A percentile compares a stretch with the other conserved stretches of the same genome.
Evolutionary conservation across 2,113 vertebrate genomes (phyloP).

Genomic region (Indicator indicator): DNA sequence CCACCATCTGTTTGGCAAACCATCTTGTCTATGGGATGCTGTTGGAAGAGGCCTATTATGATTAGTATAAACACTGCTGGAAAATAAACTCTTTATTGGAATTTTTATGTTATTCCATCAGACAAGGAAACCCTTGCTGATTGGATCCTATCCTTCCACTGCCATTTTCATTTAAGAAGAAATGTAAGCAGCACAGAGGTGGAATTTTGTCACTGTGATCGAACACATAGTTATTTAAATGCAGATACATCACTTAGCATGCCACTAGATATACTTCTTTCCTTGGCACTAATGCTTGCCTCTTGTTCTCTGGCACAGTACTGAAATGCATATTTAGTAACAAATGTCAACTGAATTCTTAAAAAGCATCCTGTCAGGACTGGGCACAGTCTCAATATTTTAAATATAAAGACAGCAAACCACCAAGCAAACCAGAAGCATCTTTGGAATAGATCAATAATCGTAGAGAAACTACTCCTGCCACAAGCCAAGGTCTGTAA

Average conservation of each 20-base stretch:
- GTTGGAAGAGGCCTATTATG: slow-evolving; percentile 42
- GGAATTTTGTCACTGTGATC: slow-evolving; percentile 49
- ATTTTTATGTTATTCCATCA: slow-evolving; percentile 64
- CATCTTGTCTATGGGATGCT: not conserved
- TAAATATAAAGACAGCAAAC: not conserved
- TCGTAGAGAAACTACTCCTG: not conserved
- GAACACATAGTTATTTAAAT: slow-evolving; percentile 53
- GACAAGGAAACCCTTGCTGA: slow-evolving; percentile 52
- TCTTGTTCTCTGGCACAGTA: not conserved
- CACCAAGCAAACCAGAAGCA: not conserved
- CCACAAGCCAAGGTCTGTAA: not conserved
- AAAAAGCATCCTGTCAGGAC: not conserved
- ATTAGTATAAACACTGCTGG: slow-evolving; percentile 42
- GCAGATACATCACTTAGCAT: not conserved
- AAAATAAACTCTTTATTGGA: slow-evolving; percentile 59
- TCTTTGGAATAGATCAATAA: not conserved
- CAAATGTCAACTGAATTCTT: not conserved
- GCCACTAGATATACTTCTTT: not conserved
- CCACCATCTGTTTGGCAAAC: slow-evolving; percentile 52
- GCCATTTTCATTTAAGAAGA: slow-evolving; percentile 59
- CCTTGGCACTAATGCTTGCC: not conserved
- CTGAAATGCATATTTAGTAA: not conserved
- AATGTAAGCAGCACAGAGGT: slow-evolving; percentile 27
- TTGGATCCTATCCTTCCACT: slow-evolving; percentile 32
- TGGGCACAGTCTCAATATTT: not conserved